phyloP scores from a whole-genome alignment of 2,113 vertebrate species.

The Heterotilapia buettikoferi region DNA sequence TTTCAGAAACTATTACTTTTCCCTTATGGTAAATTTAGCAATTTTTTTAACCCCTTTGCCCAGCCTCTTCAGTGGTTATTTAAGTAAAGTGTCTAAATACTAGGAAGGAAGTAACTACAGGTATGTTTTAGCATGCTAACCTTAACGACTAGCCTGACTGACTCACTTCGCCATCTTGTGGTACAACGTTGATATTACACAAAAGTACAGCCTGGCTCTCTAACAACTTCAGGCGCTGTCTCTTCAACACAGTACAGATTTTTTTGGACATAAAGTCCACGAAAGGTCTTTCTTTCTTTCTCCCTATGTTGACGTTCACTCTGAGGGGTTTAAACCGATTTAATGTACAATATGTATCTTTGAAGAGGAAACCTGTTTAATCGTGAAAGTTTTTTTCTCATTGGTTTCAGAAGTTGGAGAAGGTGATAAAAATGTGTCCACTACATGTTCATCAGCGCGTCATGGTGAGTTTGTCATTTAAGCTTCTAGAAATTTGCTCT shows the following conservation, averaged over 20 bases:
- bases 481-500: background rate
- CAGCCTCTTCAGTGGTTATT: rapidly evolving
- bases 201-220: background rate
- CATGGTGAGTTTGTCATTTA: background rate
- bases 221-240: background rate
- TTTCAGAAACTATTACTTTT: background rate
- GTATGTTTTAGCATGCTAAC: background rate
- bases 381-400: background rate
- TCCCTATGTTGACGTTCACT: background rate
- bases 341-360: background rate
- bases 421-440: background rate
- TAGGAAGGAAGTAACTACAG: background rate
- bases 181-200: background rate
- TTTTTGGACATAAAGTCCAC: background rate
- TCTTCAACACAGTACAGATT: background rate
- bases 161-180: background rate
- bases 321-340: rapidly evolving
- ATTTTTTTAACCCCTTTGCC: background rate
- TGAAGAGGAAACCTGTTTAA: background rate
- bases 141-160: background rate
- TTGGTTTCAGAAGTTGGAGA: background rate
- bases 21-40: background rate
- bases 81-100: background rate
- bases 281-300: background rate
- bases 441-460: rapidly evolving